Evolutionary conservation across 2,888 invertebrate genomes (phyloP).

Genomic region (Melieria crassipennis): DNA sequence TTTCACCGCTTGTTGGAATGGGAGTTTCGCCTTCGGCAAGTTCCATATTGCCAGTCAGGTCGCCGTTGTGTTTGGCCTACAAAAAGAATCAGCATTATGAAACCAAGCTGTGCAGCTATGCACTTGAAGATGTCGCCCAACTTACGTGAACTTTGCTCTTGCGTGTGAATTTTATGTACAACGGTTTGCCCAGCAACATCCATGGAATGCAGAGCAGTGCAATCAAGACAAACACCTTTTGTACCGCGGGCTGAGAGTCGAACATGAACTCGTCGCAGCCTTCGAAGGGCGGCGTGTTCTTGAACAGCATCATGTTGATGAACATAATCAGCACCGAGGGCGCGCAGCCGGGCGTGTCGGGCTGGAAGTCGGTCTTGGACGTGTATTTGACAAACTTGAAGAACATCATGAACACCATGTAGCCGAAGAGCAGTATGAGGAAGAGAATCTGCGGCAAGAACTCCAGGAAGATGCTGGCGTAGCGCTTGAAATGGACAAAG

Average conservation of each 20-base stretch:
- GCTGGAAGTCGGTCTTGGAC: conserved; percentile 62
- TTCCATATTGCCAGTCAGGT: conserved; percentile 74
- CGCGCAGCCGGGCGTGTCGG: conserved; percentile 70
- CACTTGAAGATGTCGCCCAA: conserved; percentile 42
- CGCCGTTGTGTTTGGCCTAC: conserved; percentile 69
- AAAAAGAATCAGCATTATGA: background rate
- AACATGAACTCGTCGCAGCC: conserved; percentile 75
- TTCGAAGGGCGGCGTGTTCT: conserved; percentile 66
- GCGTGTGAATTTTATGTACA: conserved; percentile 71
- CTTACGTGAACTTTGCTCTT: conserved; percentile 54
- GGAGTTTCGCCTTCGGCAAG: conserved; percentile 50
- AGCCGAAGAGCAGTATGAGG: conserved; percentile 86
- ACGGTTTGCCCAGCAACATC: conserved; percentile 93
- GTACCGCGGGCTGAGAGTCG: conserved; percentile 75
- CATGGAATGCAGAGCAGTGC: conserved; percentile 90
- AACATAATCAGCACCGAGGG: conserved; percentile 81
- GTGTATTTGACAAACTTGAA: conserved; percentile 87
- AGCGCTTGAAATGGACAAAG: conserved; percentile 78
- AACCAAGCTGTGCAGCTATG: background rate
- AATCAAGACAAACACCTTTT: conserved; percentile 81
- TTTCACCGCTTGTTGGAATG: conserved; percentile 47
- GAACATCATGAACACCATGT: conserved; percentile 92
- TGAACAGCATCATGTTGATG: conserved; percentile 82
- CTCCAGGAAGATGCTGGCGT: conserved; percentile 79
- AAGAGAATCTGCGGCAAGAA: conserved; percentile 94